Conservation (phyloP, 2,797 vertebrate species). For the Chaenodraco wilsoni region DNA sequence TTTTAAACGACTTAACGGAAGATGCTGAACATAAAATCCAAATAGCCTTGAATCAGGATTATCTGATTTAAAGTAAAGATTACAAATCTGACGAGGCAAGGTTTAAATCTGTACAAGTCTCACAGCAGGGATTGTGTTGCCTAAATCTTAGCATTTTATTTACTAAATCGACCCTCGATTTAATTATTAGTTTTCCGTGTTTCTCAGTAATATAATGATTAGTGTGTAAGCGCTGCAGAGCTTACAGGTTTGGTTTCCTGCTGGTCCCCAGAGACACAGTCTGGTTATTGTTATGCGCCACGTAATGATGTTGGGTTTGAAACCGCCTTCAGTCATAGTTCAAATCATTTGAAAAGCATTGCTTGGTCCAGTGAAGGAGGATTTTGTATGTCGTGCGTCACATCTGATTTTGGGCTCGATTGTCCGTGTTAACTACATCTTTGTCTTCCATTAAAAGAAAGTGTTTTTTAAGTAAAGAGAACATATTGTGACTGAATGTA, state of each 20-base stretch:
- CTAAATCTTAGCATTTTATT: too few species aligned
- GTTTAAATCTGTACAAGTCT: too few species aligned
- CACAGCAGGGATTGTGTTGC: too few species aligned
- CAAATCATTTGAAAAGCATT: not conserved
- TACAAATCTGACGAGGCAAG: too few species aligned
- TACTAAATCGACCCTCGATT: too few species aligned
- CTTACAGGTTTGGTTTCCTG: conserved; percentile 3
- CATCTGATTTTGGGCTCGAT: not conserved
- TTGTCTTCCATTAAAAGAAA: not conserved
- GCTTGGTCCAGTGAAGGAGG: too few species aligned
- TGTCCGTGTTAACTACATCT: not conserved
- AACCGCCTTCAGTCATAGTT: conserved; percentile 18
- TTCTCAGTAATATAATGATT: too few species aligned
- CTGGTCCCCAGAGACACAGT: not conserved
- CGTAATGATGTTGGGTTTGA: not conserved
- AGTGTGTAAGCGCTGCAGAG: not conserved
- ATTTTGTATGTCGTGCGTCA: not conserved
- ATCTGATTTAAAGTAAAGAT: too few species aligned
- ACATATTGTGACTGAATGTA: not conserved
- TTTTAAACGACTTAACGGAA: too few species aligned
- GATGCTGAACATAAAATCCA: too few species aligned
- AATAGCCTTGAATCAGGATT: too few species aligned
- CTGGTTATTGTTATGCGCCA: conserved; percentile 29
- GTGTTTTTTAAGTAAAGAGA: not conserved
- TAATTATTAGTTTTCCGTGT: too few species aligned